phyloP scores from a whole-genome alignment of 2,888 invertebrate genomes.

The Eueremaeus valkanovi region DNA sequence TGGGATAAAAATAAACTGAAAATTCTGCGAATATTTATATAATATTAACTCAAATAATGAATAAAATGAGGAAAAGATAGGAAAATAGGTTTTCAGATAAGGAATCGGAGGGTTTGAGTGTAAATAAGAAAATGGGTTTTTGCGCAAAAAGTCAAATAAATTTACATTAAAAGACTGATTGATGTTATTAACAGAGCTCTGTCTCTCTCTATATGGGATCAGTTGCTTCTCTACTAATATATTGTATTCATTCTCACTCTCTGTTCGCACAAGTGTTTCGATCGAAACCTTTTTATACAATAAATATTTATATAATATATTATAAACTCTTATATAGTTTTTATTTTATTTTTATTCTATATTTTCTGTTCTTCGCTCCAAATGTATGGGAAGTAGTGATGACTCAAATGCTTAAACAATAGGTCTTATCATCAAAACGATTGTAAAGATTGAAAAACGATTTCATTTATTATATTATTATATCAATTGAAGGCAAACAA shows the following conservation, averaged over 20 bases:
- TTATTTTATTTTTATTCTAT: not conserved
- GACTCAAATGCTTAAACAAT: not conserved
- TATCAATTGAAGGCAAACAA: constrained; percentile 24
- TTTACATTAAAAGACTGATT: not conserved
- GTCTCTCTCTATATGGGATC: not conserved
- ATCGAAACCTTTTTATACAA: constrained; percentile 18
- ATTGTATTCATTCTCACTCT: not conserved
- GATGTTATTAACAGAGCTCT: not conserved
- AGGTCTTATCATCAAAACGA: not conserved
- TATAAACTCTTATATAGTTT: not conserved
- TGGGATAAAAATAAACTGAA: not conserved
- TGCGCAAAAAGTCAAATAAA: not conserved
- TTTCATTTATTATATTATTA: no score
- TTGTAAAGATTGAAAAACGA: no score
- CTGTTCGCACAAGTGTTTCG: not conserved
- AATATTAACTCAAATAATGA: no score
- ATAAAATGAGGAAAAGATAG: no score
- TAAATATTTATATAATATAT: constrained; percentile 19
- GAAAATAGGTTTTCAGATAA: not conserved
- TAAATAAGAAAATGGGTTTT: not conserved
- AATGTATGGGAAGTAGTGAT: not conserved
- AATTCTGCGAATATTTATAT: not conserved
- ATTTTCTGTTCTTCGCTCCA: not conserved
- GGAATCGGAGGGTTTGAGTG: not conserved
- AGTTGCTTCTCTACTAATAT: not conserved